Conservation (phyloP, 1,140 invertebrate genomes). For the Cyclina sinensis region DNA sequence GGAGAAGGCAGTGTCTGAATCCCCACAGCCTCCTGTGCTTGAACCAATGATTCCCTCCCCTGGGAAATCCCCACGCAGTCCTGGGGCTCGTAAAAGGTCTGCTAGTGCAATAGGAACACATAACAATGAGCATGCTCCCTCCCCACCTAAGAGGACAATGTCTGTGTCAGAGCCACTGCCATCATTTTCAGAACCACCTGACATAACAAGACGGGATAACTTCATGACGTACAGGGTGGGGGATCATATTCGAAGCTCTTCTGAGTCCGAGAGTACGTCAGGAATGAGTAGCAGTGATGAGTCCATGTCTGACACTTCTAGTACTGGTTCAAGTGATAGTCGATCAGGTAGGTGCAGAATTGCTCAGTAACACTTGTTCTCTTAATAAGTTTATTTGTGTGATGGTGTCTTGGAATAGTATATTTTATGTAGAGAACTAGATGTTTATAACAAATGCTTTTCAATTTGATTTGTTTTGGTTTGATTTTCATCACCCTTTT, state of each 20-base stretch:
- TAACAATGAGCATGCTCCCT: constrained; percentile 71
- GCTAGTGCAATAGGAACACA: constrained; percentile 77
- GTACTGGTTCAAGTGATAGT: constrained; percentile 81
- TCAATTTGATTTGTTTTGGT: too few species aligned
- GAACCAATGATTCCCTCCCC: constrained; percentile 72
- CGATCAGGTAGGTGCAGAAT: constrained; percentile 76
- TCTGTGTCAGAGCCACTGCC: constrained; percentile 71
- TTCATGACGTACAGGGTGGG: constrained; percentile 80
- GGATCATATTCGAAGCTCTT: constrained; percentile 80
- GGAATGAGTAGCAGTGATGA: constrained; percentile 83
- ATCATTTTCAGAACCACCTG: constrained; percentile 76
- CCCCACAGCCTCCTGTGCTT: constrained; percentile 75
- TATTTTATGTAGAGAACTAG: too few species aligned
- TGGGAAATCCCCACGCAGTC: constrained; percentile 68
- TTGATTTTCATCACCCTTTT: too few species aligned
- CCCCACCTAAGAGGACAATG: constrained; percentile 78
- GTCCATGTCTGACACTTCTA: constrained; percentile 80
- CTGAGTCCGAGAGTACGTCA: constrained; percentile 82
- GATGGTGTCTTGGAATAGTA: too few species aligned
- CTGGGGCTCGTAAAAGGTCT: constrained; percentile 78
- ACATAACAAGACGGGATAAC: constrained; percentile 79
- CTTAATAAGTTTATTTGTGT: too few species aligned
- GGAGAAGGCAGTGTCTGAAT: constrained; percentile 67
- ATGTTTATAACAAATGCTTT: too few species aligned
- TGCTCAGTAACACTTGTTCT: too few species aligned